phyloP scores from a whole-genome alignment of 1,140 invertebrate genomes.

The Lycorma delicatula region DNA sequence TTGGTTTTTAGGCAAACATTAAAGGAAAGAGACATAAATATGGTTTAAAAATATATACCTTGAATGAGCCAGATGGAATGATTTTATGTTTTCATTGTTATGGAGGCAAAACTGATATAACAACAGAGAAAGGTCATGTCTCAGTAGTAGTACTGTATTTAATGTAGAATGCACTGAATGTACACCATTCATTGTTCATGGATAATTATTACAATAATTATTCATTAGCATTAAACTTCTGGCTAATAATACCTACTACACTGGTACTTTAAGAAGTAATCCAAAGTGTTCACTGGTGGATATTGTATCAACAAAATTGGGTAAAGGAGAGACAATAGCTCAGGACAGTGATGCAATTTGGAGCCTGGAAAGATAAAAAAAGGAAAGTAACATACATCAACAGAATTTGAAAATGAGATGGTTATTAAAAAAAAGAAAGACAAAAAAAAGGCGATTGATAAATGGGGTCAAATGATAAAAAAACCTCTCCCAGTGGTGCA shows the following conservation, averaged over 20 bases:
- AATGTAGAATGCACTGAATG: neutral
- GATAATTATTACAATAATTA: slow-evolving; percentile 9
- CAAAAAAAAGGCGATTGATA: slow-evolving; percentile 20
- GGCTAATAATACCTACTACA: neutral
- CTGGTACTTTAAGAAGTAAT: neutral
- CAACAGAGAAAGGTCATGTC: neutral
- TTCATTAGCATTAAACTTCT: neutral
- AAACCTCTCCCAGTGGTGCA: slow-evolving; percentile 9
- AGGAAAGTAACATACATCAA: slow-evolving; percentile 6
- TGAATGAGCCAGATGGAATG: too few relatives aligned
- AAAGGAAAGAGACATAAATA: neutral
- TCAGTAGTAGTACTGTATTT: neutral
- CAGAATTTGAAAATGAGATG: slow-evolving; percentile 5
- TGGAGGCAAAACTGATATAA: neutral
- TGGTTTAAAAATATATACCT: too few relatives aligned
- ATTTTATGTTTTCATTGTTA: slow-evolving; percentile 6
- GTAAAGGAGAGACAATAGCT: slow-evolving; percentile 2
- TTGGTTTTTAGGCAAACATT: neutral
- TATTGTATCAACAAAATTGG: neutral
- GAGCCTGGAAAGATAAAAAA: neutral
- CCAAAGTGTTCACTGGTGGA: neutral
- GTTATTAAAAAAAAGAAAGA: too few relatives aligned
- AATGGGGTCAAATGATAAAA: slow-evolving; percentile 10
- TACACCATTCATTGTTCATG: neutral
- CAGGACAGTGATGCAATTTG: neutral